These are phyloP conservation scores for Platyrinchus mystaceus DNA, from an alignment of 2,797 vertebrate genomes.

Conservation along the genomic window DNA sequence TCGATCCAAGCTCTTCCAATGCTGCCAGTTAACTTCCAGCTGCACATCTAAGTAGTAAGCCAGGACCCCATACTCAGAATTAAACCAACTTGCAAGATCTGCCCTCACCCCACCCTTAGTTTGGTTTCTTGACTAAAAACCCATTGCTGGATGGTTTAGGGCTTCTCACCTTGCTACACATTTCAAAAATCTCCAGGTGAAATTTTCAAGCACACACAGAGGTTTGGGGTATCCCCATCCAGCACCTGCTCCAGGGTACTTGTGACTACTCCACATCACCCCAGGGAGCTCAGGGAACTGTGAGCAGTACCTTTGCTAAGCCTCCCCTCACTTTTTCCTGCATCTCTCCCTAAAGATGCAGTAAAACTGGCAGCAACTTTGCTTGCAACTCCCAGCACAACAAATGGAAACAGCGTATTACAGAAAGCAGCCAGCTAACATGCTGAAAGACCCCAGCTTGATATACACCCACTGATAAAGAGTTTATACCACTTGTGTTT, in stretches of 20 bases:
- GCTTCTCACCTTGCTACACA: background rate
- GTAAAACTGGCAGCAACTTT: background rate
- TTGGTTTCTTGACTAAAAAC: background rate
- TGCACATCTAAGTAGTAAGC: background rate
- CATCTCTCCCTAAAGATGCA: background rate
- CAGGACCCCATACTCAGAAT: background rate
- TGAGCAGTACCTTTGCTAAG: background rate
- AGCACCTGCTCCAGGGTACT: background rate
- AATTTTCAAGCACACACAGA: background rate
- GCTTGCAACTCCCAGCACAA: background rate
- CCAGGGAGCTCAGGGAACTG: background rate
- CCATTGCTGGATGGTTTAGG: background rate
- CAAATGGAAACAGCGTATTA: background rate
- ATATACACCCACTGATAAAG: background rate
- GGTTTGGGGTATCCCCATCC: background rate
- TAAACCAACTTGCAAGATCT: background rate
- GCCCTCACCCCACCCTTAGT: background rate
- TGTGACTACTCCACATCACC: rapidly evolving
- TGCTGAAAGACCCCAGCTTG: background rate
- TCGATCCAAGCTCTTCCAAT: background rate
- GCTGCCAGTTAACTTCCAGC: background rate
- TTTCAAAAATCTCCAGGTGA: rapidly evolving
- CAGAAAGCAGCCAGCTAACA: background rate
- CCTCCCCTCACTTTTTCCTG: background rate
- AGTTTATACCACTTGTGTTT: background rate